Evolutionary conservation across 2,113 vertebrate genomes (phyloP).

Genomic region (Entosphenus tridentatus): DNA sequence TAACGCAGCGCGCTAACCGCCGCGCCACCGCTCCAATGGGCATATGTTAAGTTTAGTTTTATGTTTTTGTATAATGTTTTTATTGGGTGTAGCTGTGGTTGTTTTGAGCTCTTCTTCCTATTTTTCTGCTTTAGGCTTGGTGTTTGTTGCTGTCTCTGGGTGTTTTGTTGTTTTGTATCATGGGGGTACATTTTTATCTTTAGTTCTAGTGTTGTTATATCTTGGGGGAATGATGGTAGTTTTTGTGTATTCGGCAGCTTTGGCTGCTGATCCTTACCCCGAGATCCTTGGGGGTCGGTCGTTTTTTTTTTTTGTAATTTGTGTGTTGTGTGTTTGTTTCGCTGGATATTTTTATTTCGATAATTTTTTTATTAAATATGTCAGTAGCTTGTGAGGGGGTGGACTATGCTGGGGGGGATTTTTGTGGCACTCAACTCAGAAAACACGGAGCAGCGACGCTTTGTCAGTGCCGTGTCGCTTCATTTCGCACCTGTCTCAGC

Average conservation of each 20-base stretch:
- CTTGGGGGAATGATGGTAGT: conserved; percentile 14
- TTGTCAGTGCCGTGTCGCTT: too few species aligned
- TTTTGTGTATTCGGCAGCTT: conserved; percentile 12
- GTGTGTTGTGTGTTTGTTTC: too few species aligned
- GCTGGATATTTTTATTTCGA: too few species aligned
- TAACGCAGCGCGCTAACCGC: too few species aligned
- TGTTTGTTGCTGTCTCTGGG: background rate
- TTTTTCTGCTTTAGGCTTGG: conserved; percentile 12
- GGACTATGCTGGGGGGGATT: too few species aligned
- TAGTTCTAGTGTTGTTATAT: conserved; percentile 14
- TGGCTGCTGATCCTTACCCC: conserved; percentile 10
- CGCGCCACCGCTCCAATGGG: too few species aligned
- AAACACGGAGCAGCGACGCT: too few species aligned
- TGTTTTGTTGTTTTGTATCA: conserved; percentile 8
- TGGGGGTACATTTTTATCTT: conserved; percentile 9
- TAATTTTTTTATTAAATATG: too few species aligned
- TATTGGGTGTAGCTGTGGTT: conserved; percentile 6
- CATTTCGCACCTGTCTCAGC: too few species aligned
- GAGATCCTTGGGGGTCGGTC: conserved; percentile 7
- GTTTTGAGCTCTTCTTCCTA: conserved; percentile 12
- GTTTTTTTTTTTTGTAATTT: conserved; percentile 7
- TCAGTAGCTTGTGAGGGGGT: too few species aligned
- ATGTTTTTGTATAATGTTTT: conserved; percentile 9
- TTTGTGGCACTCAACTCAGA: too few species aligned
- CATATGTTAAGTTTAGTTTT: conserved; percentile 1